Conservation (phyloP, 1,140 invertebrate genomes). For the Drosophila neocordata region DNA sequence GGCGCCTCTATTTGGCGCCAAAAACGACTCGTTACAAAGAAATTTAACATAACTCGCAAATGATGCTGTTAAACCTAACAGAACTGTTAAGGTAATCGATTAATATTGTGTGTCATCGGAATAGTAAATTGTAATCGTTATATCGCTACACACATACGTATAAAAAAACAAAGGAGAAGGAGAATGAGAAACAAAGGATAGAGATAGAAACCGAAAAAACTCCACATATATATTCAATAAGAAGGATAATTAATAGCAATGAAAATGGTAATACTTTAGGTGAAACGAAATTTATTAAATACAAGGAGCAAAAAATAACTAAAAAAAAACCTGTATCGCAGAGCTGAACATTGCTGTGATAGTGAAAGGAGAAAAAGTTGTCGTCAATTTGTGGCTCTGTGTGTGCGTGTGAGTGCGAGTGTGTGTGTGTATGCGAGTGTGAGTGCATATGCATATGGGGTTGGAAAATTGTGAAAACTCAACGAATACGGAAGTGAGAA, state of each 20-base stretch:
- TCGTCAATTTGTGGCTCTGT: constrained; percentile 46
- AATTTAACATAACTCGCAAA: not conserved
- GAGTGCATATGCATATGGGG: constrained; percentile 69
- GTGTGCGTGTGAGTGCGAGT: constrained; percentile 27
- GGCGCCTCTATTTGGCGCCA: not conserved
- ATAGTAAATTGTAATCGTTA: constrained; percentile 33
- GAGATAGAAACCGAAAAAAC: constrained; percentile 77
- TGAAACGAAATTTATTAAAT: constrained; percentile 24
- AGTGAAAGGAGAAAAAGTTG: constrained; percentile 66
- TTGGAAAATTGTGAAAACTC: constrained; percentile 73
- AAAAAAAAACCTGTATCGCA: constrained; percentile 10
- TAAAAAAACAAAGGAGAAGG: constrained; percentile 79
- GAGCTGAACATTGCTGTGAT: not conserved
- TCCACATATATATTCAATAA: constrained; percentile 63
- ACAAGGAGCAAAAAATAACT: not conserved
- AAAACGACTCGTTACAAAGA: not conserved
- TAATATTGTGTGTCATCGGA: constrained; percentile 43
- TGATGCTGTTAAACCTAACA: too few species aligned
- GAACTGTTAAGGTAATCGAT: too few species aligned
- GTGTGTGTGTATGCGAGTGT: constrained; percentile 58
- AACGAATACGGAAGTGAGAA: constrained; percentile 43
- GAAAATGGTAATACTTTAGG: constrained; percentile 45
- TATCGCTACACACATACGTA: constrained; percentile 70
- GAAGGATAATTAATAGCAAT: constrained; percentile 56
- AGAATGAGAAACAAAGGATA: constrained; percentile 79